Evolutionary conservation across 2,888 invertebrate species (phyloP), one percentile per base, ranked within the genome.

Genomic region (Ctena decussata): DNA sequence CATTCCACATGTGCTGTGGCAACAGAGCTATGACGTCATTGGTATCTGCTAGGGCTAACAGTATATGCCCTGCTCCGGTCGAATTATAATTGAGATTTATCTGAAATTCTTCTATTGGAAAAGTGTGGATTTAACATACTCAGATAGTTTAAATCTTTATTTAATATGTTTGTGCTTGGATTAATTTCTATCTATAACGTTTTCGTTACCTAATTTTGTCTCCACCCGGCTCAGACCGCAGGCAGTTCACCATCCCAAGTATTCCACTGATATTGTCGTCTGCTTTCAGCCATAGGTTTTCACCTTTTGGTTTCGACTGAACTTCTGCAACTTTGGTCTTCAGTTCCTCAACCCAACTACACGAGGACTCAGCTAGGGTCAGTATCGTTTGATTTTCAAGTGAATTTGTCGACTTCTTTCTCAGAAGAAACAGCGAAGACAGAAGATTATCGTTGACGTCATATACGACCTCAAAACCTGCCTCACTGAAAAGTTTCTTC

Each of bases 221-320:
- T 27, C 98, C 98, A 89, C 98, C 98, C 8, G 97, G 97, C 96
- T 99, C 99, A 92, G 97, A 97, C 93, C 97, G 97, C 90, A 99
- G 96, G 96, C 99, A 99, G 94, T 98, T 98, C 93, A 98, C 97
- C 95, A 99, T 96, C 69, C 99, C 99, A 80, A 99, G 96, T 87
- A 98, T 96, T n/a, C 99, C 99, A 95, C 97, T 97, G 39, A 97
- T 95, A 84, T 97, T 97, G 92, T 97, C 97, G 93, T 97, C 97
- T 82, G 97, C 97, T 77, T 97, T 97, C 49, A 98, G 91, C 96
- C 96, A 96, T 46, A 96, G 91, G 71, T 96, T 96, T 79, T 95
- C 93, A 79, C 94, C 97, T 39, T 93, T 94, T 32, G 95, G 93
- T 91, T 97, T 97, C 1, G 91, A 84, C 35, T 96, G 95, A 97